Evolutionary conservation across 1,140 invertebrate species (phyloP), one percentile per base, ranked within the genome.

Genomic region (Magallana ariakensis): DNA sequence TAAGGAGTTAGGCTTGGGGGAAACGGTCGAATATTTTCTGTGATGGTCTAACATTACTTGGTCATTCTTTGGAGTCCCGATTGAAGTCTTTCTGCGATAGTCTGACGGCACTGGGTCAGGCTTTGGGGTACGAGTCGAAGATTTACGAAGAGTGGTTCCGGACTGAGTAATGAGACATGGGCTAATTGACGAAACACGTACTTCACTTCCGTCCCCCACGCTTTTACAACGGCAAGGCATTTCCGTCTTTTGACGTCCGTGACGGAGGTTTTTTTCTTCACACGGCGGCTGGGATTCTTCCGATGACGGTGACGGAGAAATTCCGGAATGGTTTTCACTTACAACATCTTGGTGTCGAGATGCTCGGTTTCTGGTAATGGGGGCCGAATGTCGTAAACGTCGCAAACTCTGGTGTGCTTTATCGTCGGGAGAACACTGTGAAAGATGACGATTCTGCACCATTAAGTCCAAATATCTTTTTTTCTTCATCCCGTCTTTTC

Each of bases 221-320:
- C 66, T 75, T 10, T 75, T 75, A 75, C 66, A 75, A 1, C 66
- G 66, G 15, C 26, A 75, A 9, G 66, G 66, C 66, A 75, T 75
- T 19, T 19, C 66, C 13, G 2, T 75, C 6, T 26, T 33, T 22
- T 5, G 16, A 22, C 22, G 33, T 46, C 33, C 5, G 2, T 46
- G 1, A 5, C 33, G 33, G 33, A 46, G 33, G 33, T 2, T 46
- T 46, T 46, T 46, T 46, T 46, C 33, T 46, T 46, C 33, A 46
- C 33, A 46, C 33, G 2, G 33, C 3, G 33, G 33, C 33, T 46
- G 33, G 33, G 33, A 46, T 46, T 46, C 33, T 46, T 46, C 33
- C 3, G 33, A 1, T 46, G 33, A 46, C 33, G 2, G 0, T 46
- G 33, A 46, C 0, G 33, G 33, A 46, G 2, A 46, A 46, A 46